Base-by-base conservation (phyloP, 2,113 vertebrate species). In the Coptodon bakossiorum region DNA sequence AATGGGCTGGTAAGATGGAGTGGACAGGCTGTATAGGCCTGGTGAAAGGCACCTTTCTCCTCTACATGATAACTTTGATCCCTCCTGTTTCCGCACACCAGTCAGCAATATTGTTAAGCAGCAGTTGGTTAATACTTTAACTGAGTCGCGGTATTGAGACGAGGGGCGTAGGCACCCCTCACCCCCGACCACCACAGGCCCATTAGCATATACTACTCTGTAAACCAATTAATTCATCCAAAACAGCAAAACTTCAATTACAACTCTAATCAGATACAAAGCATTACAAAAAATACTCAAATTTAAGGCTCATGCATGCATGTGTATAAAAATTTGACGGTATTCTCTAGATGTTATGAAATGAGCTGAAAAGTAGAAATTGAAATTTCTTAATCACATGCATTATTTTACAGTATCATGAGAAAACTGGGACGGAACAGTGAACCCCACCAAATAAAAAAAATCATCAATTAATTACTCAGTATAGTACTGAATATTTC, bases 11-110 rank as follows among this genome's bases (percentile, higher is more conserved):
- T 88, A 95, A 96, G 96, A 97, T 91, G 95, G 96, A 97, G 96
- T 96, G 95, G 96, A 97, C 96, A 95, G 93, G 88, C 91, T 96
- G 92, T 94, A 95, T 94, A 85, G 95, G 88, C 86, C 76, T 31
- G 38, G 50, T 96, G 95, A 97, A 96, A 94, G 94, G 94, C 13
- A 48, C 85, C 91, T 94, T 95, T 96, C 94, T 95, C 95, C 89
- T 94, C 94, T 90, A 97, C 96, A 97, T 95, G 96, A 96, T 95
- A 94, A 94, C 96, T 97, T 97, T 97, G 96, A 97, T 97, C 96
- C 93, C 93, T 89, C 88, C 93, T 93, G 94, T 94, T 94, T 96
- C 94, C 92, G 45, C 95, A 94, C 94, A 96, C 92, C 94, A 96
- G 96, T 96, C 96, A 96, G 96, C 96, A 97, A 96, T 96, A 97